Evolutionary conservation across 2,888 invertebrate species (phyloP).

Genomic region (Parnassius glacialis): DNA sequence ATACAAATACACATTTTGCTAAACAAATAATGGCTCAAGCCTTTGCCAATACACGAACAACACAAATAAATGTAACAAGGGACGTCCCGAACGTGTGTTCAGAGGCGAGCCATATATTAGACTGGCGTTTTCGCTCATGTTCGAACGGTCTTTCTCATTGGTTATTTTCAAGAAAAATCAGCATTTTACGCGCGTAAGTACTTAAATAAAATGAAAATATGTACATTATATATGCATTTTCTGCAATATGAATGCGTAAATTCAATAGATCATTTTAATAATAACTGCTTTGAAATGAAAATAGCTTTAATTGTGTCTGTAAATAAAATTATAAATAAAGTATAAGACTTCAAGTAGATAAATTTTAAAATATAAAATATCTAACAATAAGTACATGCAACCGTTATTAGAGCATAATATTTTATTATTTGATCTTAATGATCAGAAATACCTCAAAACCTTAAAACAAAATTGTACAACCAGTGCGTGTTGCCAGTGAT

Average conservation of each 20-base stretch:
- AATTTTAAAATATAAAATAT: too few species aligned
- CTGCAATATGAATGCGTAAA: background rate
- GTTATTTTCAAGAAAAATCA: conserved; percentile 48
- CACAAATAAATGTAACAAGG: conserved; percentile 54
- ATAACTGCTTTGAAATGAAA: too few species aligned
- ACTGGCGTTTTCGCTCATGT: conserved; percentile 52
- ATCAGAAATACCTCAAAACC: too few species aligned
- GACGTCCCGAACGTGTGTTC: conserved; percentile 59
- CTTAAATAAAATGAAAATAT: too few species aligned
- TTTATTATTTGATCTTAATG: too few species aligned
- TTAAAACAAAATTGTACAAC: too few species aligned
- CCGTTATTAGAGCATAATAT: too few species aligned
- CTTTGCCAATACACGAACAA: conserved; percentile 48
- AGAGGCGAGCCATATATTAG: conserved; percentile 44
- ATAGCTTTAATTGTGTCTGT: too few species aligned
- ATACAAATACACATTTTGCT: conserved; percentile 54
- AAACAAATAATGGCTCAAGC: conserved; percentile 49
- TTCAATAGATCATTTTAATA: background rate
- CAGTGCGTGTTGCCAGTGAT: too few species aligned
- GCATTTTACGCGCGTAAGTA: background rate
- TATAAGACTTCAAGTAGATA: too few species aligned
- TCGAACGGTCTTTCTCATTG: conserved; percentile 54
- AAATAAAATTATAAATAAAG: too few species aligned
- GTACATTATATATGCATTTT: conserved; percentile 19
- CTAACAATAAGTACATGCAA: too few species aligned